These are phyloP conservation scores for Phoronis australis DNA, from an alignment of 2,888 invertebrate species.

Conservation along the genomic window DNA sequence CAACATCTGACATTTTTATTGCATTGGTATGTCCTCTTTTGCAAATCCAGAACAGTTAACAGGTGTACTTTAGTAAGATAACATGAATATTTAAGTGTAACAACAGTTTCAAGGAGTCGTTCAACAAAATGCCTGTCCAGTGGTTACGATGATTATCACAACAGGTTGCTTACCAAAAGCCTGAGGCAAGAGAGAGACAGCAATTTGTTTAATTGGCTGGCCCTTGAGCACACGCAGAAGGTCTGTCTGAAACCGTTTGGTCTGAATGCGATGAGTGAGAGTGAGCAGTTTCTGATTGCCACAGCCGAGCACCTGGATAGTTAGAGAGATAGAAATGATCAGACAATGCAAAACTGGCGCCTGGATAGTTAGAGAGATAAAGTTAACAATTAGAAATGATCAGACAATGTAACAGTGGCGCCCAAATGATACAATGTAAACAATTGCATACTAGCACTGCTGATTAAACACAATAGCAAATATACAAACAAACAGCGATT, in stretches of 20 bases:
- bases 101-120: neutral
- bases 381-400: no score
- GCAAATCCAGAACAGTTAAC: no score
- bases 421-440: no score
- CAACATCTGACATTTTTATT: no score
- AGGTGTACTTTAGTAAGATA: neutral
- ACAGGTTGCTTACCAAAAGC: conserved; percentile 57
- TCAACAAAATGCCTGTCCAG: neutral
- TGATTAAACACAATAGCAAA: no score
- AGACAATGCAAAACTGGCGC: no score
- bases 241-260: conserved; percentile 77
- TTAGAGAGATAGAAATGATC: neutral
- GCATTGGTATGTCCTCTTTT: no score
- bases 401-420: no score
- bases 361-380: no score
- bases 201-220: conserved; percentile 68
- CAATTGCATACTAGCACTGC: no score
- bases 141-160: neutral
- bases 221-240: conserved; percentile 78
- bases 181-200: conserved; percentile 66
- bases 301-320: conserved; percentile 75
- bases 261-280: conserved; percentile 78
- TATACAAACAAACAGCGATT: no score
- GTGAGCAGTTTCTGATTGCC: conserved; percentile 82
- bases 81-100: neutral